Percentiles rank a stretch among this genome's conserved stretches.
Evolutionary conservation across 2,113 vertebrate species (phyloP).

Genomic region (Anguilla japonica): DNA sequence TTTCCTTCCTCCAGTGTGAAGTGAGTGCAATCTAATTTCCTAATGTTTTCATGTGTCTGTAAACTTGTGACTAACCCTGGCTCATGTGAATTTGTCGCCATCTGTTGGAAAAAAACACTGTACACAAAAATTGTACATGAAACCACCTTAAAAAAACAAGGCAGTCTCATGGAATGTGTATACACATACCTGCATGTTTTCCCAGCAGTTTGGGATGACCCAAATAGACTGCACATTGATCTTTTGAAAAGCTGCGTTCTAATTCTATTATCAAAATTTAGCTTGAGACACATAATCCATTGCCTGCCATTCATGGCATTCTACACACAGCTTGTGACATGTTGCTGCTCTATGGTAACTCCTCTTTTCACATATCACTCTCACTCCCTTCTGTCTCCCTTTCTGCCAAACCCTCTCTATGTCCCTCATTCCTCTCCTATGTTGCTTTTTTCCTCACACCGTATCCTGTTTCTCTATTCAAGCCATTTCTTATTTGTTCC

Average conservation of each 20-base stretch:
- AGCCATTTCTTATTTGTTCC: background rate
- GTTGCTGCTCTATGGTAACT: background rate
- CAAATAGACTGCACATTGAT: background rate
- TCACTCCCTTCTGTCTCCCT: background rate
- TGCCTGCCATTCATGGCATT: background rate
- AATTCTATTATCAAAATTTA: background rate
- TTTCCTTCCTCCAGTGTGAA: background rate
- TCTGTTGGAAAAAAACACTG: background rate
- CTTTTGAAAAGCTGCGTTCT: background rate
- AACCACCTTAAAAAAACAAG: background rate
- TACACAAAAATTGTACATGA: background rate
- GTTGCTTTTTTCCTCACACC: too few relatives aligned
- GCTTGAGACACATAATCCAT: background rate
- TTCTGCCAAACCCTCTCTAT: background rate
- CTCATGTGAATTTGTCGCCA: background rate
- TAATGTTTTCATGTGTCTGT: background rate
- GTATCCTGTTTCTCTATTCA: background rate
- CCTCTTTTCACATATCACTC: background rate
- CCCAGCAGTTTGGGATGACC: too few relatives aligned
- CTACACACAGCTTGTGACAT: background rate
- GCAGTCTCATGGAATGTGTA: background rate
- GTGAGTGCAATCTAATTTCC: background rate
- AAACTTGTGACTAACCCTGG: background rate
- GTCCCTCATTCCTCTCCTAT: background rate
- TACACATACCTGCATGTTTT: background rate